These are phyloP conservation scores for Zaprionus camerounensis DNA, from an alignment of 1,140 invertebrate species.

Conservation along the genomic window DNA sequence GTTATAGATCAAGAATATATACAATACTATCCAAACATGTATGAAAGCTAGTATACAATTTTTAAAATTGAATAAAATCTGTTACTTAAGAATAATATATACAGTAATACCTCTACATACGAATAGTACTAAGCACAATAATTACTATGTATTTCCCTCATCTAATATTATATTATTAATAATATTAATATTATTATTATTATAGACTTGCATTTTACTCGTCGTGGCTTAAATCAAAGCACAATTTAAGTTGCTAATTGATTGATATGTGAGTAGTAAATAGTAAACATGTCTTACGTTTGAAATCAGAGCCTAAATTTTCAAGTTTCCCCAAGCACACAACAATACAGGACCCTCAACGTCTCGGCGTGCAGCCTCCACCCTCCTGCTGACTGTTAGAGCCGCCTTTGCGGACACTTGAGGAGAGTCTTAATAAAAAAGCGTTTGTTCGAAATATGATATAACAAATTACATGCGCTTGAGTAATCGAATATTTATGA, in stretches of 20 bases:
- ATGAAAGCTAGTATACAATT: too few relatives aligned
- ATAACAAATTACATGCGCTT: conserved; percentile 74
- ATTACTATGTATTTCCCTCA: too few relatives aligned
- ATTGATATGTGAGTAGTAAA: background rate
- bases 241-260: background rate
- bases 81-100: too few relatives aligned
- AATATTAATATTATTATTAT: too few relatives aligned
- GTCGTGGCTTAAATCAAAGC: background rate
- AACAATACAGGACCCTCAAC: background rate
- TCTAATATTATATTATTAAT: too few relatives aligned
- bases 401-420: background rate
- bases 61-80: too few relatives aligned
- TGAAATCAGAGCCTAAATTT: background rate
- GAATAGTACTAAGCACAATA: too few relatives aligned
- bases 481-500: conserved; percentile 81
- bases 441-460: conserved; percentile 65
- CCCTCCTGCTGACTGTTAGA: background rate
- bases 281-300: background rate
- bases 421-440: conserved; percentile 36
- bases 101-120: too few relatives aligned
- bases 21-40: background rate
- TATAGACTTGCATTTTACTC: too few relatives aligned
- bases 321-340: background rate
- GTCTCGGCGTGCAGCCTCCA: background rate
- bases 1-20: background rate